phyloP scores from a whole-genome alignment of 2,797 vertebrate species.

The Uromys caudimaculatus region DNA sequence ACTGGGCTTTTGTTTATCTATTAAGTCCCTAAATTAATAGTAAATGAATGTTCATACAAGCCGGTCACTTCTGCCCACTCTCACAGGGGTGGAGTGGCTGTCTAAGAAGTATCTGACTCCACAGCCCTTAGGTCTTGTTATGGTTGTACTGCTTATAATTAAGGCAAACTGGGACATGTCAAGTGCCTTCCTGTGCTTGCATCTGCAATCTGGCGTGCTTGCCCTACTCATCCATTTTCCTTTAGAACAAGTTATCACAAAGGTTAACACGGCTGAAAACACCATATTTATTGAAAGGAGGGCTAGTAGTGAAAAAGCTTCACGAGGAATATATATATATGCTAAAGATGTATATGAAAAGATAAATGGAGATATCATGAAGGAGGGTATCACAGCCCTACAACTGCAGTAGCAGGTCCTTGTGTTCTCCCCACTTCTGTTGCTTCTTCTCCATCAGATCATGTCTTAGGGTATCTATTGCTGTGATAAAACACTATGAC shows the following conservation, averaged over 20 bases:
- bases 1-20: background rate
- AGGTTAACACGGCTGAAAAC: conserved; percentile 17
- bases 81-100: background rate
- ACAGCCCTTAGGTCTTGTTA: background rate
- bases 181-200: background rate
- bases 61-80: background rate
- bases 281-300: background rate
- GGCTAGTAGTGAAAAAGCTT: conserved; percentile 31
- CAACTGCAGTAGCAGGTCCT: background rate
- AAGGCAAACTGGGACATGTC: conserved; percentile 16
- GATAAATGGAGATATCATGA: background rate
- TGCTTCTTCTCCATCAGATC: background rate
- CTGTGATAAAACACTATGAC: background rate
- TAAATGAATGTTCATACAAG: background rate
- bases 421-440: background rate
- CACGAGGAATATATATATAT: background rate
- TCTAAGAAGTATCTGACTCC: background rate
- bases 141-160: conserved; percentile 5
- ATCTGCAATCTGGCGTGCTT: background rate
- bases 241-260: background rate
- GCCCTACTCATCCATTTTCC: background rate
- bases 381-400: background rate
- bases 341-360: conserved; percentile 8
- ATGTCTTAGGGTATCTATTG: background rate
- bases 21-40: background rate